phyloP scores from a whole-genome alignment of 2,113 vertebrate species.

The Panthera uncia region DNA sequence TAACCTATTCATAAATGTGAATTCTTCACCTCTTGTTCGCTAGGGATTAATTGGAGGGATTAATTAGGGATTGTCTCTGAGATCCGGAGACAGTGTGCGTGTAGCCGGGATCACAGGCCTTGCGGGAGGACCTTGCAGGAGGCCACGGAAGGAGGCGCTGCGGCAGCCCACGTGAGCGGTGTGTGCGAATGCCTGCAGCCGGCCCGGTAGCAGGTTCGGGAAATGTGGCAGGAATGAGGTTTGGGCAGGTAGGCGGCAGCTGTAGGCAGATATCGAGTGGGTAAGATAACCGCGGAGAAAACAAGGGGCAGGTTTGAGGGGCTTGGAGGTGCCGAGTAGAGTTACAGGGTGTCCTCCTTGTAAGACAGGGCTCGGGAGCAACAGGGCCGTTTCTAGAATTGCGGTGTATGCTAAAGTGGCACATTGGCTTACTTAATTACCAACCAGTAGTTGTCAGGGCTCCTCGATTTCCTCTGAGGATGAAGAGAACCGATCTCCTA shows the following conservation, averaged over 20 bases:
- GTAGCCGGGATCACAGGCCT: not conserved
- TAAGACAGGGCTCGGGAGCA: not conserved
- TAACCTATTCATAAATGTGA: not conserved
- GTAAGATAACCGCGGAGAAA: not conserved
- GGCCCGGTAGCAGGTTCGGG: not conserved
- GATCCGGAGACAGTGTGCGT: not conserved
- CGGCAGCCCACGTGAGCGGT: fast-evolving
- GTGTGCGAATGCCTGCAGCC: not conserved
- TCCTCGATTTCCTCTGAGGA: not conserved
- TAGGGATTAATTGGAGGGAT: not conserved
- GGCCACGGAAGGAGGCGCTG: not conserved
- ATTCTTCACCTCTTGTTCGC: not conserved
- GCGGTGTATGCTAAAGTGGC: not conserved
- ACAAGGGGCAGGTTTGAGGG: not conserved
- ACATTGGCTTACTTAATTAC: too few species aligned
- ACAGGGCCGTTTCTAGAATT: not conserved
- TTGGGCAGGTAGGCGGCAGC: not conserved
- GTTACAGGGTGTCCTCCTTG: not conserved
- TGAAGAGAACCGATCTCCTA: not conserved
- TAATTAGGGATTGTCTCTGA: too few species aligned
- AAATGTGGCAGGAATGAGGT: not conserved
- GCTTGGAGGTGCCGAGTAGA: not conserved
- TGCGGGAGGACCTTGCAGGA: not conserved
- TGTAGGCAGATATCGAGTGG: too few species aligned
- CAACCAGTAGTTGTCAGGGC: not conserved